Evolutionary conservation across 1,140 invertebrate genomes (phyloP).

Genomic region (Euschistus heros): DNA sequence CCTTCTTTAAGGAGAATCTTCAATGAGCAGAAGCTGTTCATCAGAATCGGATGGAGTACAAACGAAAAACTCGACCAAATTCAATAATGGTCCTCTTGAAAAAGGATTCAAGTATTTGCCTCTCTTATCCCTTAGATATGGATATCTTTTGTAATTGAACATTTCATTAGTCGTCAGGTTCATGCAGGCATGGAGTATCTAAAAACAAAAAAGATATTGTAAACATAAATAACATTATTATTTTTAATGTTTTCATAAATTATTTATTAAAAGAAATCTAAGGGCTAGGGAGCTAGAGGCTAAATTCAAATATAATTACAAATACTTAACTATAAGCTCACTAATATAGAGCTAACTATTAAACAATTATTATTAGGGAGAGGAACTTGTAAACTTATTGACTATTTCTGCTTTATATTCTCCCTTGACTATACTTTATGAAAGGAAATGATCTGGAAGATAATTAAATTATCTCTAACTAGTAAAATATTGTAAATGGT

Average conservation of each 20-base stretch:
- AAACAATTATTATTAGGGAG: too few species aligned
- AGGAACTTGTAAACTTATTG: too few species aligned
- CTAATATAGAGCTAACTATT: too few species aligned
- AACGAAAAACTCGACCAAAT: constrained; percentile 81
- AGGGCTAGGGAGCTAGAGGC: background rate
- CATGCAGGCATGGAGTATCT: constrained; percentile 77
- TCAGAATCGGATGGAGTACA: constrained; percentile 50
- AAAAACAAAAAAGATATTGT: constrained; percentile 31
- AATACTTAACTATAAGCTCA: too few species aligned
- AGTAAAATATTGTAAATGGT: too few species aligned
- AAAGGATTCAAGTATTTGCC: constrained; percentile 84
- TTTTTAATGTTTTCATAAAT: background rate
- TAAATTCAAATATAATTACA: too few species aligned
- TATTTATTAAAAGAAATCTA: background rate
- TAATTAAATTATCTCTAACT: too few species aligned
- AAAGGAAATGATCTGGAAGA: too few species aligned
- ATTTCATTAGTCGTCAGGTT: constrained; percentile 90
- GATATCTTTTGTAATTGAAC: constrained; percentile 84
- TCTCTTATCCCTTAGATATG: constrained; percentile 73
- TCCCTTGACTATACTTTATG: too few species aligned
- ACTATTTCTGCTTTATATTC: too few species aligned
- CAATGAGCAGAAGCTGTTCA: constrained; percentile 29
- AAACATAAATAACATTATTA: background rate
- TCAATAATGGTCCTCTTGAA: constrained; percentile 70
- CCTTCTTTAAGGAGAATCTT: background rate